Conservation (phyloP, 2,113 vertebrate species). For the Hippopotamus amphibius region DNA sequence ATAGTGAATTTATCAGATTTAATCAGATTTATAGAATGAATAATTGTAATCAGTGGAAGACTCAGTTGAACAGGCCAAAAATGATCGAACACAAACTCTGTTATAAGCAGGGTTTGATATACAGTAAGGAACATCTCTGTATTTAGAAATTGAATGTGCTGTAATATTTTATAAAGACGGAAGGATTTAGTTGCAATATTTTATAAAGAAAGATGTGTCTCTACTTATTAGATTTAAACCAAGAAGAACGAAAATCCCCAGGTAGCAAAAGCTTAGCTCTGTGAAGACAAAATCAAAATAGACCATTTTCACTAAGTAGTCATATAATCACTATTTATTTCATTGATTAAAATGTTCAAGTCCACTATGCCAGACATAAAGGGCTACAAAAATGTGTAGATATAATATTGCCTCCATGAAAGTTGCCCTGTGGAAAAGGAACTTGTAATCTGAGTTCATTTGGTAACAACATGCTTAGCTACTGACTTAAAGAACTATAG, state of each 20-base stretch:
- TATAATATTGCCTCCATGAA: not conserved
- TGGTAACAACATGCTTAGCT: not conserved
- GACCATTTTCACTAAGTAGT: not conserved
- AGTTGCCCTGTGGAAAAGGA: not conserved
- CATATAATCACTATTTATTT: constrained; percentile 13
- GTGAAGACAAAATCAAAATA: constrained; percentile 28
- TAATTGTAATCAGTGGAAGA: not conserved
- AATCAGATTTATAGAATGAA: constrained; percentile 20
- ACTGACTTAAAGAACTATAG: not conserved
- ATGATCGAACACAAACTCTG: not conserved
- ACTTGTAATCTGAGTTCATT: not conserved
- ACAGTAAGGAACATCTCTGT: not conserved
- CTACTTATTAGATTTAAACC: constrained; percentile 28
- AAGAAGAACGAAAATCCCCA: not conserved
- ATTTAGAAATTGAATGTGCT: not conserved
- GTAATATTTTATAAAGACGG: not conserved
- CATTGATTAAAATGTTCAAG: constrained; percentile 6
- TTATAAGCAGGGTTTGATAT: not conserved
- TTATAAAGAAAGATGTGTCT: not conserved
- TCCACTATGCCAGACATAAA: not conserved
- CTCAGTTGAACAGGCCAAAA: not conserved
- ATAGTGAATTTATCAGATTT: not conserved
- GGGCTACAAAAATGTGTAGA: not conserved
- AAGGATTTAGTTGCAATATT: not conserved
- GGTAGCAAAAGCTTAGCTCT: constrained; percentile 9